Evolutionary conservation across 2,888 invertebrate genomes (phyloP).

Genomic region (Labia minor): DNA sequence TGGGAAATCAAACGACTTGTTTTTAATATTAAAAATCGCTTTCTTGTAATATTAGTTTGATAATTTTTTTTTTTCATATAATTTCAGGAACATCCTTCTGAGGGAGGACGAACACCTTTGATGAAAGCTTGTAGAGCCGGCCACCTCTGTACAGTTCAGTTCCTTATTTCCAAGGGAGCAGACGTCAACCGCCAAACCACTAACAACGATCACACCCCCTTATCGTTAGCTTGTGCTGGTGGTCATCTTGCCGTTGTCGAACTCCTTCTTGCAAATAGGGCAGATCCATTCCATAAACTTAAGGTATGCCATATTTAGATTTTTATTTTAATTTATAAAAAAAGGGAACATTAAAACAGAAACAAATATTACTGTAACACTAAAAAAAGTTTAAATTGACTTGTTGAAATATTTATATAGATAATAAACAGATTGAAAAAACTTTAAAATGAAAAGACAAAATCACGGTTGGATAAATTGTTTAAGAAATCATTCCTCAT

Average conservation of each 20-base stretch:
- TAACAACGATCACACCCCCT: constrained; percentile 92
- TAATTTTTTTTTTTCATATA: too few relatives aligned
- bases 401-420: too few relatives aligned
- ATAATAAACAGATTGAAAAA: too few relatives aligned
- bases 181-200: constrained; percentile 81
- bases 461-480: too few relatives aligned
- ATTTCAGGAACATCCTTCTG: constrained; percentile 79
- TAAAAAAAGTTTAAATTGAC: background rate
- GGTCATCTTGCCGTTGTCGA: constrained; percentile 92
- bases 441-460: too few relatives aligned
- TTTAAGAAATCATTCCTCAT: too few relatives aligned
- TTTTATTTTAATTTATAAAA: background rate
- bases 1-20: too few relatives aligned
- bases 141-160: constrained; percentile 91
- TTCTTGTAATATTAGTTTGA: too few relatives aligned
- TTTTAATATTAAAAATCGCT: too few relatives aligned
- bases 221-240: constrained; percentile 92
- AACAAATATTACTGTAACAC: too few relatives aligned
- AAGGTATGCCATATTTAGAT: constrained; percentile 51
- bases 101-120: constrained; percentile 91
- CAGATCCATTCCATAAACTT: constrained; percentile 91
- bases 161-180: constrained; percentile 78
- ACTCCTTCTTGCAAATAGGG: constrained; percentile 77
- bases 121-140: constrained; percentile 98
- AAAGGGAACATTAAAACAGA: too few relatives aligned